phyloP scores from a whole-genome alignment of 2,113 vertebrate genomes.

The Thamnaconus septentrionalis region DNA sequence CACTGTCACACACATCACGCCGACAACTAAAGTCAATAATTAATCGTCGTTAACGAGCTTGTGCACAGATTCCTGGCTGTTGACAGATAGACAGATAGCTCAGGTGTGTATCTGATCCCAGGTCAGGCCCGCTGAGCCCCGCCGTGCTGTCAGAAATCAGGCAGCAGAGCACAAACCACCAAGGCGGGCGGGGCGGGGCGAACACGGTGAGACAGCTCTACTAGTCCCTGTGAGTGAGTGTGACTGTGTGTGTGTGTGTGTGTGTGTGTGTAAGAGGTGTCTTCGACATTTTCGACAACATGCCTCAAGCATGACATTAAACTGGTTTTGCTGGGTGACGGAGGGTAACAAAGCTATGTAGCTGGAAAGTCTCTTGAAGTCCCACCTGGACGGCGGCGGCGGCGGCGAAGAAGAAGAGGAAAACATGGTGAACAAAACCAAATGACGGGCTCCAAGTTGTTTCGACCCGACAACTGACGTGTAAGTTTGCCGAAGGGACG shows the following conservation, averaged over 20 bases:
- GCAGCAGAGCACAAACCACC: no score
- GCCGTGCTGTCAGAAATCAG: no score
- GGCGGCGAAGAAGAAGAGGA: not conserved
- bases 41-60: no score
- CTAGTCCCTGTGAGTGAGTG: no score
- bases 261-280: not conserved
- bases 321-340: conserved; percentile 63
- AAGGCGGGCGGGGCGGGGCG: conserved; percentile 29
- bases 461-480: conserved; percentile 1
- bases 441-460: conserved; percentile 27
- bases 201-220: not conserved
- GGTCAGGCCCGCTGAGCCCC: no score
- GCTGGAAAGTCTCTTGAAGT: conserved; percentile 13
- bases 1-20: no score
- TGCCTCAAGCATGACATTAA: conserved; percentile 63
- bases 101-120: no score
- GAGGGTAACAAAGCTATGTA: not conserved
- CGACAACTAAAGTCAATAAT: no score
- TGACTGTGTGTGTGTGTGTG: no score
- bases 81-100: no score
- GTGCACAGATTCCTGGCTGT: no score
- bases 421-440: conserved; percentile 10
- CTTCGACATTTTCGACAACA: conserved; percentile 38
- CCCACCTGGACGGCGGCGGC: conserved; percentile 19
- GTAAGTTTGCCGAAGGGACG: conserved; percentile 26